Base-by-base conservation (phyloP, 2,888 invertebrate genomes). In the Suillia variegata region DNA sequence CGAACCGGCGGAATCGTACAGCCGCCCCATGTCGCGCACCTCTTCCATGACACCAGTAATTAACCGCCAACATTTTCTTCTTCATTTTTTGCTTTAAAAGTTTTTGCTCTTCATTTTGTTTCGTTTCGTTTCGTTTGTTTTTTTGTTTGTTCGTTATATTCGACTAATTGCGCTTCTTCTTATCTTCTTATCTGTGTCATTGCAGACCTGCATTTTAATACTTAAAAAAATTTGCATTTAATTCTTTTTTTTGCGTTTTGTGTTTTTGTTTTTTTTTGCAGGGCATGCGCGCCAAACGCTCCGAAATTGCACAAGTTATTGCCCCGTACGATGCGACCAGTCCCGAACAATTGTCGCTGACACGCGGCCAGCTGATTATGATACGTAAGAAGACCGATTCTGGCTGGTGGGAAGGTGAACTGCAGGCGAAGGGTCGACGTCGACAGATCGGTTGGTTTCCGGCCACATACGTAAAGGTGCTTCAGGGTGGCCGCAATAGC, bases 341-440 rank as follows among this genome's bases (percentile, higher is more conserved):
- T 71, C 81, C 90, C 0, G 98, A 98, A 75, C 99, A 99, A 80
- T 84, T 99, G 42, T 91, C 92, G 15, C 84, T 99, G 31, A 88
- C 89, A 68, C 89, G 94, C 61, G 98, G 98, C 0, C 98, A 98
- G 75, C 84, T 98, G 58, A 90, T 98, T 59, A 92, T 95, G 86
- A 93, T 99, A n/a, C 87, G 96, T 20, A 98, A 98, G 84, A 98
- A 97, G 79, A 95, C 96, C 0, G 92, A 94, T 70, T 93, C 94
- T 51, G 99, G 99, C 18, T 99, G 99, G 99, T 99, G 98, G 98
- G 98, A 99, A 84, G 99, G 99, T 1, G 98, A 99, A 82, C 83
- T 98, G 47, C 97, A 97, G 84, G 96, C 89, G 2, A 90, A 90
- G 75, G 96, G 97, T 1, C 88, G 94, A 71, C 93, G 93, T 78